Evolutionary conservation across 2,113 vertebrate genomes (phyloP), one percentile per base, ranked within the genome.

Genomic region (Chlorodrepanis virens): DNA sequence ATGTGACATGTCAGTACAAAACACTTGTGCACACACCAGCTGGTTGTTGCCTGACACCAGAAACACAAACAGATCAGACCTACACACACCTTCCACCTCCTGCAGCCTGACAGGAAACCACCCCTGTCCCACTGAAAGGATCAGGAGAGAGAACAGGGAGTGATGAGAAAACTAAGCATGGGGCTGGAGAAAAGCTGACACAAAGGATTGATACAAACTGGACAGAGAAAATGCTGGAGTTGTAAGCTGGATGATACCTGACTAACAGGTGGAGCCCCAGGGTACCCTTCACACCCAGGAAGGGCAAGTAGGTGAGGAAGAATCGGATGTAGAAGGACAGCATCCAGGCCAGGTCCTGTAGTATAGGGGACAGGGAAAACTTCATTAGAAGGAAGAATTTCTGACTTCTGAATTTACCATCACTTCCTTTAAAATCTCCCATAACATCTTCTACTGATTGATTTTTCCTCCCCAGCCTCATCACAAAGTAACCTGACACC

Each of bases 331-430:
- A 98, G 97, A 98, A 98, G 69, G 94, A 97, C 93, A 97, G 45
- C 98, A 98, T 98, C 98, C 98, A 98, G 87, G 97, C 97, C 96
- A 98, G 49, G 90, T 98, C 98, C 98, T 98, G 92, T 4, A 72
- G 56, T 5, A 18, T 0, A 68, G 16, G 19, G 63, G 42, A 71
- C 39, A 95, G 44, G 56, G 12, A 80, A 70, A 87, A 72, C 17
- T 35, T 76, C 15, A 49, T 45, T 56, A 84, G 53, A 42, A 89
- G 24, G 31, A 60, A 31, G 17, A 53, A 91, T 9, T 75, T 81
- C 12, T 61, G 40, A 20, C 22, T 79, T 72, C 39, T 56, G 15
- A 78, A 80, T 61, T 86, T 37, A 79, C 57, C 53, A 40, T 14
- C 37, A 8, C 1, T 57, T 12, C 40, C 47, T 72, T 61, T 19